These are phyloP conservation scores for Dyspetes luteomarginatus DNA, from an alignment of 2,888 invertebrate genomes.

Conservation along the genomic window DNA sequence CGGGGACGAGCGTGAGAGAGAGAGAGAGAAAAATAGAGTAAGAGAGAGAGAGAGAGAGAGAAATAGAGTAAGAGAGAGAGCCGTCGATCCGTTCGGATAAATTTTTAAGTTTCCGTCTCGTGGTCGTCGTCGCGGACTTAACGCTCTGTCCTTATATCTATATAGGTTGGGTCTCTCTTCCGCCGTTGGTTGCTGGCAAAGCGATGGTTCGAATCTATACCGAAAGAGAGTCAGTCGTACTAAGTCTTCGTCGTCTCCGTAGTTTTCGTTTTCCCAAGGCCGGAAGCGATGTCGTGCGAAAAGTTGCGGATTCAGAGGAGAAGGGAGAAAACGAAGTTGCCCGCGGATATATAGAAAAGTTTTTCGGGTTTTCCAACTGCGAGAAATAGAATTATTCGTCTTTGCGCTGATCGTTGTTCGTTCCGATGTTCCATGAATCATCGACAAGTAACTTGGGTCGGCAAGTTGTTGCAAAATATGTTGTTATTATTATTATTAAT, in stretches of 20 bases:
- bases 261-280: too few relatives aligned
- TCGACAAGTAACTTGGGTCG: too few relatives aligned
- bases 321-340: conserved; percentile 4
- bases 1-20: conserved; percentile 22
- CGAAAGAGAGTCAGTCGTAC: conserved; percentile 18
- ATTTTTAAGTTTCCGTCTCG: conserved; percentile 61
- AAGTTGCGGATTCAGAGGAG: conserved; percentile 51
- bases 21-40: not conserved
- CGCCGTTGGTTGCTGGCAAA: not conserved
- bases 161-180: not conserved
- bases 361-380: conserved; percentile 23
- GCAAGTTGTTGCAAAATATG: too few relatives aligned
- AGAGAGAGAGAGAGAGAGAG: not conserved
- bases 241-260: conserved; percentile 27
- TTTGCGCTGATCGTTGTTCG: conserved; percentile 7
- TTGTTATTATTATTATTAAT: too few relatives aligned
- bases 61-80: not conserved
- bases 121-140: conserved; percentile 21
- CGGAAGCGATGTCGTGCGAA: conserved; percentile 62
- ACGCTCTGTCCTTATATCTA: not conserved
- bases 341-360: conserved; percentile 54
- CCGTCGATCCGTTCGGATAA: conserved; percentile 55
- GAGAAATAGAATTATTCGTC: conserved; percentile 58
- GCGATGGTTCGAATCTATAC: conserved; percentile 46
- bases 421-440: too few relatives aligned